These are phyloP conservation scores for Rhodinocichla rosea DNA, from an alignment of 2,113 vertebrate species.

Conservation along the genomic window DNA sequence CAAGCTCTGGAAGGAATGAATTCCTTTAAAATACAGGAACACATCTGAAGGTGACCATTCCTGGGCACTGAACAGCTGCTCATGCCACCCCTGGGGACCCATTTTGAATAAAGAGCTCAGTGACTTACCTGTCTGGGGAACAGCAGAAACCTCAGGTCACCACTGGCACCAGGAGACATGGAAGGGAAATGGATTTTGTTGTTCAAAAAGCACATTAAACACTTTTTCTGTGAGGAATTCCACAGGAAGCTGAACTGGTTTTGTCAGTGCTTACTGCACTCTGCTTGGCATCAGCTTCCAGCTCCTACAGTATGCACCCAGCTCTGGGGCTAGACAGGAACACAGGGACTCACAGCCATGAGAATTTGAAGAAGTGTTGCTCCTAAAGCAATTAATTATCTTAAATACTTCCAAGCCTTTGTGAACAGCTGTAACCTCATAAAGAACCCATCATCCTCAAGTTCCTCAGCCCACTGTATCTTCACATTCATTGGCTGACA, in stretches of 20 bases:
- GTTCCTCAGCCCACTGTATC: background rate
- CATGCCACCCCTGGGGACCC: accelerated
- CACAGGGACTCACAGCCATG: background rate
- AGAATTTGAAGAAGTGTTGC: background rate
- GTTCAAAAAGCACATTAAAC: background rate
- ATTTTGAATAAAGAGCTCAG: background rate
- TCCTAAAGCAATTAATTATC: constrained; percentile 18
- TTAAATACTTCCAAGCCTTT: background rate
- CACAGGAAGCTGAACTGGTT: background rate
- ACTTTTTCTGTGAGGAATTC: background rate
- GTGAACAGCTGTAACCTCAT: background rate
- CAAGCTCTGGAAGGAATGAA: background rate
- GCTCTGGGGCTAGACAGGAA: background rate
- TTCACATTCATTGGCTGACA: background rate
- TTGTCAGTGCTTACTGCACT: background rate
- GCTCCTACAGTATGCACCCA: background rate
- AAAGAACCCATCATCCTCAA: background rate
- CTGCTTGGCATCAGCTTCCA: background rate
- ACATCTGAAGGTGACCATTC: accelerated
- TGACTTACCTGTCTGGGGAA: background rate
- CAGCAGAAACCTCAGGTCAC: background rate
- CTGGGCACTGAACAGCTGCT: accelerated
- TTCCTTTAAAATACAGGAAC: background rate
- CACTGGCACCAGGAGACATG: background rate
- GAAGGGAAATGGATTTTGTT: background rate